Percentiles rank a stretch among this genome's conserved stretches.
Evolutionary conservation across 2,113 vertebrate species (phyloP).

Genomic region (Percina caprodes): DNA sequence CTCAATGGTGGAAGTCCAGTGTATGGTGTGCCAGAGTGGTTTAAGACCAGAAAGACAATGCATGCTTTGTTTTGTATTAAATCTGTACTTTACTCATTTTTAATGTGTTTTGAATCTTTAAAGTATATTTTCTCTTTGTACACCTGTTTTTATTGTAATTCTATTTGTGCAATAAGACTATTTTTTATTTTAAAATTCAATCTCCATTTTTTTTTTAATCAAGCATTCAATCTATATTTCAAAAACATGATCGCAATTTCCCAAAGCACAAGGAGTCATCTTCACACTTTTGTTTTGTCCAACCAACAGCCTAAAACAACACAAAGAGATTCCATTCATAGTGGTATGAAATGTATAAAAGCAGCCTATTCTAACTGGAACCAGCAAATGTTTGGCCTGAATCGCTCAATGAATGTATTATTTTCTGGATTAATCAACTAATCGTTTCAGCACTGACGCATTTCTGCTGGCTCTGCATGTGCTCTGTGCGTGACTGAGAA

Average conservation of each 20-base stretch:
- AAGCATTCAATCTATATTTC: background rate
- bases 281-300: background rate
- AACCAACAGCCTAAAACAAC: background rate
- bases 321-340: background rate
- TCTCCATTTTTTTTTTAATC: background rate
- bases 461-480: conserved; percentile 14
- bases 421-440: background rate
- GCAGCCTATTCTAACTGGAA: background rate
- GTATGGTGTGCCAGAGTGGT: background rate
- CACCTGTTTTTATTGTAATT: background rate
- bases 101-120: background rate
- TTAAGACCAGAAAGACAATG: background rate
- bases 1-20: background rate
- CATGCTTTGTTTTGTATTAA: background rate
- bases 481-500: conserved; percentile 56
- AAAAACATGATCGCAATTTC: background rate
- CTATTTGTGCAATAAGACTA: too few species aligned
- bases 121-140: background rate
- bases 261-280: background rate
- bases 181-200: background rate
- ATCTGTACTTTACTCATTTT: background rate
- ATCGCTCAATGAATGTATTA: background rate
- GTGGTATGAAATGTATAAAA: background rate
- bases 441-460: conserved; percentile 6
- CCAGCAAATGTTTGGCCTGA: background rate